Conservation (phyloP, 2,888 invertebrate genomes). For the Xestia sexstrigata region DNA sequence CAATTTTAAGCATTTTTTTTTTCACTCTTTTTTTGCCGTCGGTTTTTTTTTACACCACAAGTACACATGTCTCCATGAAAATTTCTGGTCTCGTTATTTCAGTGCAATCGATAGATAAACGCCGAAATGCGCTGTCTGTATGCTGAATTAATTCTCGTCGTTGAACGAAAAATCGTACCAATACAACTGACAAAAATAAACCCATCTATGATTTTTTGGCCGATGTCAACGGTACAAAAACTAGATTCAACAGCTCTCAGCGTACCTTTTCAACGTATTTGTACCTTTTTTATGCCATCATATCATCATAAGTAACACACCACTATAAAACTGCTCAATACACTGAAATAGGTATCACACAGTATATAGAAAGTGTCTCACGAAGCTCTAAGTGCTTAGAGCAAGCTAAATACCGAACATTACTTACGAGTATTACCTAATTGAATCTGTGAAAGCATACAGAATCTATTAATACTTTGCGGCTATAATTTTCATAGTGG, state of each 20-base stretch:
- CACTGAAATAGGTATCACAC: background rate
- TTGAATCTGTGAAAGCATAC: slow-evolving; percentile 7
- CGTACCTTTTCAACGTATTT: background rate
- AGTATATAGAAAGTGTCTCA: background rate
- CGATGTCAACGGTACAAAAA: background rate
- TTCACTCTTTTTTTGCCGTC: no score
- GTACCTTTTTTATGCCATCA: background rate
- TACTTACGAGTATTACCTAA: background rate
- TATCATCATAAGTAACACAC: no score
- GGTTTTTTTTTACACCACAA: background rate
- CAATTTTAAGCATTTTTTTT: no score
- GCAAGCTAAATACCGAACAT: background rate
- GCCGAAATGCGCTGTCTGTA: background rate
- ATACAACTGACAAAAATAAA: background rate
- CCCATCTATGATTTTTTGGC: background rate
- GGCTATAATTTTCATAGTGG: background rate
- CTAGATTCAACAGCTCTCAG: background rate
- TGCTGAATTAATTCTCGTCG: background rate
- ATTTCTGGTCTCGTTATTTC: background rate
- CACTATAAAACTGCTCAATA: background rate
- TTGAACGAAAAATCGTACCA: background rate
- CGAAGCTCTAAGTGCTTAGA: background rate
- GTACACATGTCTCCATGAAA: slow-evolving; percentile 19
- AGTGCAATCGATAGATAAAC: slow-evolving; percentile 14
- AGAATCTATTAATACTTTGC: background rate